Conservation (phyloP, 2,888 invertebrate genomes). For the Thera britannica region DNA sequence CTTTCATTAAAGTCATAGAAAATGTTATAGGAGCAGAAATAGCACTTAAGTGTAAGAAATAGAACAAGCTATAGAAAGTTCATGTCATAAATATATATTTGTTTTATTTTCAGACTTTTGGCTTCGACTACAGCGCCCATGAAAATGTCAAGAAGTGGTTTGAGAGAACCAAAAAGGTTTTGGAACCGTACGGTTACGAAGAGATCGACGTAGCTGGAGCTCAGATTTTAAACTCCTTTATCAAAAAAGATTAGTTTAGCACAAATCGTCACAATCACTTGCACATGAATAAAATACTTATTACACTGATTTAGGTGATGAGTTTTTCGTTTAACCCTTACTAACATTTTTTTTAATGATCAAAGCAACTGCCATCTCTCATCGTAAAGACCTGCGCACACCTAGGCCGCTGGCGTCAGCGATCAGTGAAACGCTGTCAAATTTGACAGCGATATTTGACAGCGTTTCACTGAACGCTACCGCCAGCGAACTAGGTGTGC, state of each 20-base stretch:
- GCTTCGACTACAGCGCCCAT: slow-evolving; percentile 82
- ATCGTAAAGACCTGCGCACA: too few relatives aligned
- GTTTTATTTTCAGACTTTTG: slow-evolving; percentile 73
- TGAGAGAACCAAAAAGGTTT: slow-evolving; percentile 85
- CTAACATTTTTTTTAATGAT: too few relatives aligned
- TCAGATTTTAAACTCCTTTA: slow-evolving; percentile 79
- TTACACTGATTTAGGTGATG: not conserved
- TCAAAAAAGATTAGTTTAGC: slow-evolving; percentile 67
- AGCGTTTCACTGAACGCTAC: too few relatives aligned
- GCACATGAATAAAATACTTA: not conserved
- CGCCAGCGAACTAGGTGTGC: too few relatives aligned
- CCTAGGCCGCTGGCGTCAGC: too few relatives aligned
- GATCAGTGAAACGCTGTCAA: too few relatives aligned
- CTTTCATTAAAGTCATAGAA: too few relatives aligned
- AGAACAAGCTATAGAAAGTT: not conserved
- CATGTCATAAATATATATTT: not conserved
- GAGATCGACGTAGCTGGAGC: slow-evolving; percentile 87
- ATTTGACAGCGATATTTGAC: too few relatives aligned
- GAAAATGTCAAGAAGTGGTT: slow-evolving; percentile 87
- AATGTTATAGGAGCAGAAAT: too few relatives aligned
- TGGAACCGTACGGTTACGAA: slow-evolving; percentile 88
- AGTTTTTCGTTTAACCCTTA: too few relatives aligned
- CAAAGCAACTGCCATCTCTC: too few relatives aligned
- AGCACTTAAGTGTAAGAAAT: too few relatives aligned
- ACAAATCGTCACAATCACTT: not conserved